Evolutionary conservation across 2,888 invertebrate species (phyloP), one percentile per base, ranked within the genome.

Genomic region (Nematopogon swammerdamellus): DNA sequence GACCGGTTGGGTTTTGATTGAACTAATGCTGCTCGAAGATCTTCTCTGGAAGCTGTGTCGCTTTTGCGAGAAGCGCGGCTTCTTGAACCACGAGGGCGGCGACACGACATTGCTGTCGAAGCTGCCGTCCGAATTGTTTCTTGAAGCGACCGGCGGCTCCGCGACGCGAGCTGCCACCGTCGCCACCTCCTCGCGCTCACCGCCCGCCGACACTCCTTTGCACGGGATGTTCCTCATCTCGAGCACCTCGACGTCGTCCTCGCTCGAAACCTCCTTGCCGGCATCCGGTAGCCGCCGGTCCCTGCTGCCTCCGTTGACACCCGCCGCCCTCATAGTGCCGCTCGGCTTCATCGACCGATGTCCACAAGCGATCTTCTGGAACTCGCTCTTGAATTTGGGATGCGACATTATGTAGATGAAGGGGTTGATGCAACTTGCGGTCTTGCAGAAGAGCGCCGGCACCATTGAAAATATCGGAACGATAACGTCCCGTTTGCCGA

Each of bases 401-500:
- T 92, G 92, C 2, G 87, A 90, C 43, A 90, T 83, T 4, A 90
- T 87, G 63, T 91, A 91, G 52, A 91, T 80, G 60, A 89, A 90
- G 0, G 92, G 92, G 70, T 93, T 90, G 52, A 91, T 81, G 62
- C 91, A 90, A 42, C 91, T 89, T 0, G 91, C 89, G 0, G 87
- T 84, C 68, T 93, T 93, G 64, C 91, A 91, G 64, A 91, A 89
- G 53, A 90, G 68, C 1, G 90, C 90, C 0, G 91, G 91, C 36
- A 90, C 75, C 88, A 90, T 89, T 0, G 90, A 89, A 3, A 80
- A 69, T 29, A 86, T 60, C 0, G 92, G 92, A 0, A 87, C 85
- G 42, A 92, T 79, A 14, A 85, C 65, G 19, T 84, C 67, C 53
- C 84, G 82, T 57, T 83, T 71, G 2, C 86, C 87, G 53, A 84